Base-by-base conservation (phyloP, 2,797 vertebrate species). In the Tangara arthus region DNA sequence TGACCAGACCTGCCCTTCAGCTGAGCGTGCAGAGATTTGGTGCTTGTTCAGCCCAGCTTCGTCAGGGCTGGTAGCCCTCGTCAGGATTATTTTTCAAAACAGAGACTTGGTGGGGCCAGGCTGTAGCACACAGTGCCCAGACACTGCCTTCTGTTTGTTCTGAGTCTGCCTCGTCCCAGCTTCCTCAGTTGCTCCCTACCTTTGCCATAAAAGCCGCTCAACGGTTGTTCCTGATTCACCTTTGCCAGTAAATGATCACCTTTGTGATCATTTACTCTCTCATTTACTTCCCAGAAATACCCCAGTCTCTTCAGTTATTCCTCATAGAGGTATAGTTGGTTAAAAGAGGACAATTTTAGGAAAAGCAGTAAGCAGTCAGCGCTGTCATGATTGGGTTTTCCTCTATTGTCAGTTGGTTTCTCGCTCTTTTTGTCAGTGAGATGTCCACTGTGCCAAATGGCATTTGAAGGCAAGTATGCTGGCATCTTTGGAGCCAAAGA, bases 61-160 rank as follows among this genome's bases (percentile, higher is more conserved):
- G 1, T 87, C 85, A 71, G 69, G 80, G 82, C 88, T 94, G 61
- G 82, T 91, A 80, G 55, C 65, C 78, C 52, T 84, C 0, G 0
- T 79, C 69, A 87, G 86, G 80, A 70, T 95, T 89, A 77, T 86
- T 93, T 96, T 95, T 93, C 77, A 92, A 87, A 95, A 66, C 82
- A 89, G 91, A 87, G 94, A 75, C 90, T 82, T 0, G 0, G 32
- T 44, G 85, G 91, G 90, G 82, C 89, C 91, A 93, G 76, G n/a
- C 65, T 86, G 61, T 15, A 61, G 82, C 7, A 2, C 30, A 68
- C 28, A 3, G 56, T 80, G 78, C 76, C 79, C 72, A 68, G 90
- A 76, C 66, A 42, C 63, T 89, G 89, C 64, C 59, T 76, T 72
- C 63, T 93, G 39, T 82, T 90, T 79, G 86, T 17, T 78, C 92